A percentile compares a stretch with the other conserved stretches of the same genome.
phyloP scores from a whole-genome alignment of 2,113 vertebrate genomes.

The Indicator indicator region DNA sequence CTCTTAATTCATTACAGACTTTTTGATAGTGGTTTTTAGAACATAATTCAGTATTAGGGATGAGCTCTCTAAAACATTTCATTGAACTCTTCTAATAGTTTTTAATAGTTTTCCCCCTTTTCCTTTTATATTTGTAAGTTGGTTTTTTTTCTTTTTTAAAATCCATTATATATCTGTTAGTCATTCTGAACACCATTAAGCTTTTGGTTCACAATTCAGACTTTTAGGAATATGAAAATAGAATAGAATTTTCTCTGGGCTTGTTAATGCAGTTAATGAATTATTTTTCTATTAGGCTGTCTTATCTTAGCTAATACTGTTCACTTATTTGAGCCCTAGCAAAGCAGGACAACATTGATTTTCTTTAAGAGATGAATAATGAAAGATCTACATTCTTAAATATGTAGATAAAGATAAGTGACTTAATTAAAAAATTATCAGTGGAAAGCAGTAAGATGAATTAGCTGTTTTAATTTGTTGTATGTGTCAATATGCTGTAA shows the following conservation, averaged over 20 bases:
- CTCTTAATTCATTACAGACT: not conserved
- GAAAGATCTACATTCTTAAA: constrained; percentile 58
- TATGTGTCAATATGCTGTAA: constrained; percentile 17
- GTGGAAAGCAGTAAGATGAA: constrained; percentile 39
- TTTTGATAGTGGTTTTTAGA: not conserved
- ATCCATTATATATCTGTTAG: not conserved
- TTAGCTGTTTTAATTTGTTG: constrained; percentile 46
- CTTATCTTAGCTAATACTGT: constrained; percentile 26
- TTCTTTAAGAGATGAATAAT: constrained; percentile 70
- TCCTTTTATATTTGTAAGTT: not conserved
- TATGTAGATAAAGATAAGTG: constrained; percentile 70
- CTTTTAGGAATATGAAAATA: not conserved
- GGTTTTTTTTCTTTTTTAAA: not conserved
- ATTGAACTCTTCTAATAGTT: not conserved
- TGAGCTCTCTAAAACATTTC: not conserved
- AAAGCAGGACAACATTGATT: constrained; percentile 69
- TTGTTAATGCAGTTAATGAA: constrained; percentile 47
- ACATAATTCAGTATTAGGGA: not conserved
- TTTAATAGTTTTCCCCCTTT: not conserved
- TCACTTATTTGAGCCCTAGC: constrained; percentile 24
- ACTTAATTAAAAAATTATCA: constrained; percentile 70
- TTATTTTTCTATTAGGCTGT: constrained; percentile 43
- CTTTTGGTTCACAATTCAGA: constrained; percentile 9
- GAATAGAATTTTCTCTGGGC: not conserved
- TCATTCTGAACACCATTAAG: not conserved